Percentiles rank a stretch among this genome's conserved stretches.
Conservation (phyloP, 37 sponge, comb jelly and placozoan species). For the Chondrosia reniformis region DNA sequence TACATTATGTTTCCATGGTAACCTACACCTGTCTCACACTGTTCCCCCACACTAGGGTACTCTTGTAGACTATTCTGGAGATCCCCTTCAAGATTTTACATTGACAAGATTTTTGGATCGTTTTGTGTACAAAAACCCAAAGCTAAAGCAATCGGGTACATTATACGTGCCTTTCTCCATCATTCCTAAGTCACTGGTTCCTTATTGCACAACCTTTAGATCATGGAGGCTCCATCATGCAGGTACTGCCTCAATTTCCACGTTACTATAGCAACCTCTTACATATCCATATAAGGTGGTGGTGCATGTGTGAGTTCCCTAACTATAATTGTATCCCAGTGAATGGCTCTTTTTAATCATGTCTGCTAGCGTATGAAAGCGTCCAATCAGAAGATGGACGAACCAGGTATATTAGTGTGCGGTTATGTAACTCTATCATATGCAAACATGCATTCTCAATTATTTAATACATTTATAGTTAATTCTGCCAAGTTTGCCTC, state of each 20-base stretch:
- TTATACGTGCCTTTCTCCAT: not conserved
- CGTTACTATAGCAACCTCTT: too few species aligned
- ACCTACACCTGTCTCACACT: not conserved
- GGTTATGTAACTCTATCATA: too few species aligned
- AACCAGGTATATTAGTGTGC: too few species aligned
- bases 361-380: too few species aligned
- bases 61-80: slow-evolving; percentile 67
- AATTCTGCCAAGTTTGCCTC: slow-evolving; percentile 60
- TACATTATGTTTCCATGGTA: not conserved
- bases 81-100: slow-evolving; percentile 94
- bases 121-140: slow-evolving; percentile 95
- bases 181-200: not conserved
- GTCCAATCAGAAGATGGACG: too few species aligned
- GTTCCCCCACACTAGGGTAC: too few species aligned
- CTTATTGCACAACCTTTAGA: slow-evolving; percentile 48
- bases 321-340: too few species aligned
- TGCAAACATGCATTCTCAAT: too few species aligned
- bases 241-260: too few species aligned
- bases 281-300: too few species aligned
- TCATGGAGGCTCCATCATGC: slow-evolving; percentile 94
- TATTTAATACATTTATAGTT: slow-evolving; percentile 56
- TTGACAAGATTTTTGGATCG: slow-evolving; percentile 86
- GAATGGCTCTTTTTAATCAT: too few species aligned
- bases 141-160: slow-evolving; percentile 63
- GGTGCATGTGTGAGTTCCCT: too few species aligned